These are phyloP conservation scores for Phoebastria nigripes DNA, from an alignment of 2,797 vertebrate genomes.

Conservation along the genomic window DNA sequence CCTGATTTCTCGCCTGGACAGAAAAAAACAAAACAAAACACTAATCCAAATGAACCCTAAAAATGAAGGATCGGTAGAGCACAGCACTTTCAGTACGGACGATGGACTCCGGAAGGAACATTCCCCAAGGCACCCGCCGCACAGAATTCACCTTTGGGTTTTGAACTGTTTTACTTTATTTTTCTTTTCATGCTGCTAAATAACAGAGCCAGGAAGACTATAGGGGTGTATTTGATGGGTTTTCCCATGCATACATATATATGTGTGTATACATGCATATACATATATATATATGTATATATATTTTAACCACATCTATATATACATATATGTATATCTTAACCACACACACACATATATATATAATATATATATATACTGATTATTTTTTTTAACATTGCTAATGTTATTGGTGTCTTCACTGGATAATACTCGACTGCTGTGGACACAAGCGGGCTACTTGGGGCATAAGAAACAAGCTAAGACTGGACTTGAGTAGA, in stretches of 20 bases:
- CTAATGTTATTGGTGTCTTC: slow-evolving; percentile 84
- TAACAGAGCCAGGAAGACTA: slow-evolving; percentile 80
- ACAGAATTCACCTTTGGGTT: slow-evolving; percentile 77
- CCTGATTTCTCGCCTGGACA: slow-evolving; percentile 76
- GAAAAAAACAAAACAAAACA: slow-evolving; percentile 67
- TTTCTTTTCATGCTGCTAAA: slow-evolving; percentile 83
- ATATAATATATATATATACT: slow-evolving; percentile 70
- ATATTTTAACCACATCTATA: slow-evolving; percentile 72
- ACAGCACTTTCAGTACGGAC: slow-evolving; percentile 96
- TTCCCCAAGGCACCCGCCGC: slow-evolving; percentile 83
- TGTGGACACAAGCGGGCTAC: slow-evolving; percentile 78
- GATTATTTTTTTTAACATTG: slow-evolving; percentile 79
- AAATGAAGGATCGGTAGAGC: slow-evolving; percentile 92
- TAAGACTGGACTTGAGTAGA: slow-evolving; percentile 67
- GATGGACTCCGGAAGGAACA: slow-evolving; percentile 84
- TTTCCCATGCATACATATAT: slow-evolving; percentile 78
- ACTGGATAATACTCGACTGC: slow-evolving; percentile 83
- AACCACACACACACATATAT: slow-evolving; percentile 62
- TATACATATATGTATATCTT: slow-evolving; percentile 66
- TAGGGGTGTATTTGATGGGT: slow-evolving; percentile 80
- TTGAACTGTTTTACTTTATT: slow-evolving; percentile 76
- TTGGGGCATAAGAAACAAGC: slow-evolving; percentile 70
- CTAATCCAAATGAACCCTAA: slow-evolving; percentile 81
- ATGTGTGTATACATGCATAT: slow-evolving; percentile 73
- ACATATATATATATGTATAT: slow-evolving; percentile 74